Conservation (phyloP, 1,140 invertebrate genomes). For the Drosophila mojavensis region DNA sequence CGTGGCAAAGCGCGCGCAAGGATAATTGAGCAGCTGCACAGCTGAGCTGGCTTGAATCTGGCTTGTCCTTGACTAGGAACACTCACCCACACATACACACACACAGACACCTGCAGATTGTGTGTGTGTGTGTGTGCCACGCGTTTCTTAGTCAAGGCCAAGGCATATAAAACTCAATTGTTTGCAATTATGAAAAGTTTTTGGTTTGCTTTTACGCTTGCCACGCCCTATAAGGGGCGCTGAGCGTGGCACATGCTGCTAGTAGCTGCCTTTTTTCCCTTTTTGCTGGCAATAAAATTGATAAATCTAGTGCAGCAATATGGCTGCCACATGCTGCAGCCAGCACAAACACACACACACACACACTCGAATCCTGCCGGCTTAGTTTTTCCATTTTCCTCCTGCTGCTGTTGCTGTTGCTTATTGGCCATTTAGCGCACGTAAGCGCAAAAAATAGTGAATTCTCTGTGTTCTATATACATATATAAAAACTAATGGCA, state of each 20-base stretch:
- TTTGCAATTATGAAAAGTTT: conserved; percentile 62
- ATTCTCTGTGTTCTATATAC: conserved; percentile 35
- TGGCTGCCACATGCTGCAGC: conserved; percentile 60
- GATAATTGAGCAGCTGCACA: conserved; percentile 61
- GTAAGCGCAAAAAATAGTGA: conserved; percentile 71
- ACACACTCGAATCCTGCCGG: conserved; percentile 44
- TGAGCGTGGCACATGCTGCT: conserved; percentile 49
- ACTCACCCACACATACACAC: background rate
- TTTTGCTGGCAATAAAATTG: conserved; percentile 76
- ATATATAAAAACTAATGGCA: conserved; percentile 76
- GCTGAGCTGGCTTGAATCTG: conserved; percentile 6
- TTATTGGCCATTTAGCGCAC: conserved; percentile 81
- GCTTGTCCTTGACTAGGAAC: background rate
- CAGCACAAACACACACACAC: background rate
- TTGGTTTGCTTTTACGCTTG: conserved; percentile 14
- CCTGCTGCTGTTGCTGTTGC: conserved; percentile 33
- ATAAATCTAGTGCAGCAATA: conserved; percentile 75
- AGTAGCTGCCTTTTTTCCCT: conserved; percentile 29
- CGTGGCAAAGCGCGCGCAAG: conserved; percentile 32
- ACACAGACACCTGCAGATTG: background rate
- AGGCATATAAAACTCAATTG: conserved; percentile 65
- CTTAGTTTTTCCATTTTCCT: conserved; percentile 60
- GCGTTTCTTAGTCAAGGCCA: conserved; percentile 41
- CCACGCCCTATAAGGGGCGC: conserved; percentile 29
- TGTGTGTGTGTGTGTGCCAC: conserved; percentile 28